Evolutionary conservation across 2,797 vertebrate genomes (phyloP), one percentile per base, ranked within the genome.

Genomic region (Falco novaeseelandiae): DNA sequence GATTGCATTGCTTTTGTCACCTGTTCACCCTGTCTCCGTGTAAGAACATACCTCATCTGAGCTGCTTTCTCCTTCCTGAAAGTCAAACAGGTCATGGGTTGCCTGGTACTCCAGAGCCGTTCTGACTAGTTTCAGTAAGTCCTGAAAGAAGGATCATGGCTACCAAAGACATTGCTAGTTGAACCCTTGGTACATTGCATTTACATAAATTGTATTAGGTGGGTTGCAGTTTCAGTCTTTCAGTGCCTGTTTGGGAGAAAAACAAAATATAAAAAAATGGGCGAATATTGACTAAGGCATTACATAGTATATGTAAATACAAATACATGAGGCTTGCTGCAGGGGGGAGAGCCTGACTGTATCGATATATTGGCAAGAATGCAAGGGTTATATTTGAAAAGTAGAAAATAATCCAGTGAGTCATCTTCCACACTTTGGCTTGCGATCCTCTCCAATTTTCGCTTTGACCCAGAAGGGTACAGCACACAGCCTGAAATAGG

Each of bases 1-100:
- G 67, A 26, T 58, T 91, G 86, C 97, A 87, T 59, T 51, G 82
- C 16, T 91, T 91, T 94, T 49, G 85, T 54, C 59, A 87, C 77
- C 96, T 84, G 51, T 79, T 94, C 95, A 52, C 81, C 95, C 63
- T 84, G 86, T 34, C 18, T 95, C 54, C 70, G 87, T 30, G 69
- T 95, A 48, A 98, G 82, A 89, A 97, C 96, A 79, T 97, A 98
- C 78, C 89, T 96, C 73, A 84, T 38, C 44, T 90, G 69, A 78
- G 82, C 30, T 67, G 49, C 40, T 40, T 40, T 72, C 67, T 42
- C 52, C 46, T 84, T 90, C 93, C 89, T 92, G 90, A 52, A 97
- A 94, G 80, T 65, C 96, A 87, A 95, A 49, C 90, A 96, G 14
- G 86, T 87, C 69, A 97, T 8, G 16, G 85, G 77, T 65, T 78